Evolutionary conservation across 2,888 invertebrate species (phyloP).

Genomic region (Rhopalosiphum nymphaeae): DNA sequence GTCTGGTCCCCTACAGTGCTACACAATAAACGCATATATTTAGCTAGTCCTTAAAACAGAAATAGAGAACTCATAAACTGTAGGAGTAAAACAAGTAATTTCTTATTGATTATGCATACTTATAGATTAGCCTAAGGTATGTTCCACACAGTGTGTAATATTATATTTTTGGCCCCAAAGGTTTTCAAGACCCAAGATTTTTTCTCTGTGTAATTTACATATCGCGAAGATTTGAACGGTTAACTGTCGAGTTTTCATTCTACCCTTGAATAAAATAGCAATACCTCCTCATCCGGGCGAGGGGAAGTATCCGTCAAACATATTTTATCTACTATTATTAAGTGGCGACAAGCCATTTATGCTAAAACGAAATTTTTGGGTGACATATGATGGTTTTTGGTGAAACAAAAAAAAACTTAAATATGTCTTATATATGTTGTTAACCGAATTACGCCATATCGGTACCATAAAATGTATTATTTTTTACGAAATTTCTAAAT

Average conservation of each 20-base stretch:
- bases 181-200: too few relatives aligned
- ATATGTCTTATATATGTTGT: neutral
- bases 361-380: neutral
- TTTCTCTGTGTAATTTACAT: too few relatives aligned
- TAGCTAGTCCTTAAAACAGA: neutral
- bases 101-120: neutral
- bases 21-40: neutral
- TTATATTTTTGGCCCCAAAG: too few relatives aligned
- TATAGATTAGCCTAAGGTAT: neutral
- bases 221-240: too few relatives aligned
- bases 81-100: neutral
- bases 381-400: neutral
- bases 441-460: too few relatives aligned
- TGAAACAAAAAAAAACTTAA: neutral
- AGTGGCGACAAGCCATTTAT: neutral
- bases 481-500: neutral
- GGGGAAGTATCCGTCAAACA: neutral
- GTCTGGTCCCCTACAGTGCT: neutral
- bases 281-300: too few relatives aligned
- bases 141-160: neutral
- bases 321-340: neutral
- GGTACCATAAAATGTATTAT: neutral
- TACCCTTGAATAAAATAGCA: too few relatives aligned
- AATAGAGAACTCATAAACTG: neutral
- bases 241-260: too few relatives aligned